Conservation (phyloP, 2,797 vertebrate species). For the Coregonus suidteri region DNA sequence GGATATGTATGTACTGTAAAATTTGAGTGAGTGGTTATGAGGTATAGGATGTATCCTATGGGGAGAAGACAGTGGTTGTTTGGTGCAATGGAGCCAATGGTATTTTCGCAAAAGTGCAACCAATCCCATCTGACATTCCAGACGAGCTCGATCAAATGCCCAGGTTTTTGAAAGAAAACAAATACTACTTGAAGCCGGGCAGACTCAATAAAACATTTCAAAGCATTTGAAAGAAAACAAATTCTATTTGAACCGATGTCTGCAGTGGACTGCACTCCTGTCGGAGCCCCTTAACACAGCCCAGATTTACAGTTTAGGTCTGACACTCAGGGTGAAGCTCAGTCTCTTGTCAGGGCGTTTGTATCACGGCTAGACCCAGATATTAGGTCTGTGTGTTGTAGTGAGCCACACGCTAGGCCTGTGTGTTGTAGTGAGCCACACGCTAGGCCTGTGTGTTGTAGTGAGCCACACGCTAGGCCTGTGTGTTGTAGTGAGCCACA, state of each 20-base stretch:
- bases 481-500: slow-evolving; percentile 15
- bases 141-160: background rate
- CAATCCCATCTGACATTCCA: too few species aligned
- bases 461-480: slow-evolving; percentile 19
- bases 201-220: background rate
- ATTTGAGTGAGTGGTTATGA: background rate
- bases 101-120: too few species aligned
- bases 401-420: too few species aligned
- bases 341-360: background rate
- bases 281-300: background rate
- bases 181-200: too few species aligned
- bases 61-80: too few species aligned
- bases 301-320: too few species aligned
- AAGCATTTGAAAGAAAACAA: too few species aligned
- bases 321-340: background rate
- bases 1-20: background rate
- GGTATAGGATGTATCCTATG: too few species aligned
- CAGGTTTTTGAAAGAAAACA: background rate
- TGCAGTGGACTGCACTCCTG: background rate
- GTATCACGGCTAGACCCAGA: background rate
- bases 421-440: too few species aligned
- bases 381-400: too few species aligned
- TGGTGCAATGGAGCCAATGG: too few species aligned
- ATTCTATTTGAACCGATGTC: too few species aligned
- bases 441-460: slow-evolving; percentile 6